Percentiles rank a stretch among this genome's conserved stretches.
These are phyloP conservation scores for Schizaphis graminum DNA, from an alignment of 2,888 invertebrate genomes.

Conservation along the genomic window DNA sequence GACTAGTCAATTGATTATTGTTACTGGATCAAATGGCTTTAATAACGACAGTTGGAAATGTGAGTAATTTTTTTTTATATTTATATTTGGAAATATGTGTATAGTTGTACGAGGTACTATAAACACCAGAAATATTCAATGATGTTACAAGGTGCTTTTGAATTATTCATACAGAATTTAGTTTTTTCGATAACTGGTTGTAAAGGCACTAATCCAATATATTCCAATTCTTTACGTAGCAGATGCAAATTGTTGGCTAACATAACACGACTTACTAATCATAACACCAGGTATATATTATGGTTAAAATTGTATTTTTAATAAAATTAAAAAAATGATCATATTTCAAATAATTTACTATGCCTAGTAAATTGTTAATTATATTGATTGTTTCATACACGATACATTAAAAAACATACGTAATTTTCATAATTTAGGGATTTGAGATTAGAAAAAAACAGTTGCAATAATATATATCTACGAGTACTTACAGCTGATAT, in stretches of 20 bases:
- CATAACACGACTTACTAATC: not conserved
- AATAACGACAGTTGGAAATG: not conserved
- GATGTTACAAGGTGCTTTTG: not conserved
- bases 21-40: not conserved
- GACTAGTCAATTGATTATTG: conserved; percentile 37
- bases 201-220: not conserved
- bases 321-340: not conserved
- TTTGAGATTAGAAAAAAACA: not conserved
- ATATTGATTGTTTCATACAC: not conserved
- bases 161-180: conserved; percentile 43
- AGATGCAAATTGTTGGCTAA: not conserved
- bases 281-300: not conserved
- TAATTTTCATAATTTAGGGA: not conserved
- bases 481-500: not conserved
- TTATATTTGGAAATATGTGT: not conserved
- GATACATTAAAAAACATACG: not conserved
- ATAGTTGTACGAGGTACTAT: too few species aligned
- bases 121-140: not conserved
- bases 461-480: not conserved
- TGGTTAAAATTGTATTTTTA: not conserved
- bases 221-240: not conserved
- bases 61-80: not conserved
- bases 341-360: not conserved
- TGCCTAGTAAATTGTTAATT: not conserved
- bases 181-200: not conserved